Base-by-base conservation (phyloP, 2,797 vertebrate genomes). In the Falco rusticolus region DNA sequence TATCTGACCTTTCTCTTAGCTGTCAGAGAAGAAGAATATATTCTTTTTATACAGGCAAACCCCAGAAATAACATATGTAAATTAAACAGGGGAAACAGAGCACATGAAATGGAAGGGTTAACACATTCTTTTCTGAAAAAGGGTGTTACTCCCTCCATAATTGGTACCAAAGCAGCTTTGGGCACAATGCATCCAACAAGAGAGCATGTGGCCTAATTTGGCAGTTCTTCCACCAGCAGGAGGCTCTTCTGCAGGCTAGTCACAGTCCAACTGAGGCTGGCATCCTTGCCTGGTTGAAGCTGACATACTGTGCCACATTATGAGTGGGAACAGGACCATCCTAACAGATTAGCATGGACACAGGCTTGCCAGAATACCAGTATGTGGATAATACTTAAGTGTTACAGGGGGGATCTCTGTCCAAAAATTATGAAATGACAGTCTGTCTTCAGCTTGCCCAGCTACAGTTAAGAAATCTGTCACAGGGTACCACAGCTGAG, bases 161-260 rank as follows among this genome's bases (percentile, higher is more conserved):
- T 11, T 56, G 37, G 72, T 74, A 93, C 41, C 43, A 45, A 90
- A 90, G 84, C 81, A 77, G 79, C 70, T 97, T 84, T 33, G 71
- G 87, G 70, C 83, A 85, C 74, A 66, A 50, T 61, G n/a, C 69
- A 92, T 93, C 87, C 81, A 80, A 17, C 24, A 76, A 95, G 77
- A 93, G 76, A 96, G 88, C 95, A 96, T 97, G 97, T 97, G 96
- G 96, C 93, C 84, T 93, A 63, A 89, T 96, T 93, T 97, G 97
- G 96, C 96, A 95, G 43, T 92, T 96, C 41, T 70, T 93, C 66
- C 85, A 51, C 63, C 74, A 97, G 92, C 96, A 96, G 94, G 96
- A 94, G 80, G 45, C 76, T 93, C 89, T 95, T 95, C 95, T 94
- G 82, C 89, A 72, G 95, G 93, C 96, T 96, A 95, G 84, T 95